Percentiles rank a stretch among this genome's conserved stretches.
Evolutionary conservation across 2,888 invertebrate species (phyloP).

Genomic region (Marronus borbonicus): DNA sequence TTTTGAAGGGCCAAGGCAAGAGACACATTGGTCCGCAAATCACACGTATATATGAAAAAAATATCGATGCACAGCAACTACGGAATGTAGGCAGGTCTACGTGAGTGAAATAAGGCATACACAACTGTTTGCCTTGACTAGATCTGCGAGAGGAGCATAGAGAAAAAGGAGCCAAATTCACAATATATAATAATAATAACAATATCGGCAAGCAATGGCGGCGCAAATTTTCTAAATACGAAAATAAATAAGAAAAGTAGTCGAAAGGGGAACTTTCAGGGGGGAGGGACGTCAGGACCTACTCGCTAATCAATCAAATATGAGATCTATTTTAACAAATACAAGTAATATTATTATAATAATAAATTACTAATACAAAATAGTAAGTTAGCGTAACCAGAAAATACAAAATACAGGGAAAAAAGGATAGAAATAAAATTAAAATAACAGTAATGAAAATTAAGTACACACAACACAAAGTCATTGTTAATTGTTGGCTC

Average conservation of each 20-base stretch:
- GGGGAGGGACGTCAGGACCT: conserved; percentile 7
- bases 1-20: conserved; percentile 59
- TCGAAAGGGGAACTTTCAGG: conserved; percentile 4
- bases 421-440: too few relatives aligned
- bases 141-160: conserved; percentile 60
- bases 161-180: conserved; percentile 56
- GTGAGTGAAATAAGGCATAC: conserved; percentile 51
- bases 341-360: conserved; percentile 18
- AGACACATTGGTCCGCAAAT: conserved; percentile 70
- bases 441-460: not conserved
- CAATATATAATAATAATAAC: conserved; percentile 8
- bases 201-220: conserved; percentile 36
- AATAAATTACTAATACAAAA: conserved; percentile 36
- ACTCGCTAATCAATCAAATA: conserved; percentile 38
- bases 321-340: conserved; percentile 40
- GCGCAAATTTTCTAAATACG: conserved; percentile 24
- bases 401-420: conserved; percentile 24
- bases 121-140: conserved; percentile 62
- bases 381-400: conserved; percentile 18
- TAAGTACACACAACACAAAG: conserved; percentile 33
- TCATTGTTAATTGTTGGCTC: conserved; percentile 16
- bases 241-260: conserved; percentile 22
- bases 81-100: conserved; percentile 68
- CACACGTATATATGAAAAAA: conserved; percentile 61
- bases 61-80: conserved; percentile 66